Evolutionary conservation across 2,888 invertebrate genomes (phyloP), one percentile per base, ranked within the genome.

Genomic region (Drosophila ezoana): DNA sequence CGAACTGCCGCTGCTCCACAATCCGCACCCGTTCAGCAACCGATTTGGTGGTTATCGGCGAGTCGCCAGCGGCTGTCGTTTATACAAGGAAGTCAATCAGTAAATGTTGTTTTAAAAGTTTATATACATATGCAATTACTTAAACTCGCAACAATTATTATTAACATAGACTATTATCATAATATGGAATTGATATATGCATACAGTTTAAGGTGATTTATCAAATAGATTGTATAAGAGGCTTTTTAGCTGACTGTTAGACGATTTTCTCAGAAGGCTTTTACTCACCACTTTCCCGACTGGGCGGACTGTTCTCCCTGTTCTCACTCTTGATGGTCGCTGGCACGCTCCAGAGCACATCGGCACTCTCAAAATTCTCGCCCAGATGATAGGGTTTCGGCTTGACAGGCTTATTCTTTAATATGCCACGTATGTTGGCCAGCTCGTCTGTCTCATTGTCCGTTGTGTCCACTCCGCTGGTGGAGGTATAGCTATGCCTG

Each of bases 321-420:
- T 20, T 20, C 4, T 73, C 78, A 10, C 93, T 93, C 51, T 92
- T 92, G 56, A 94, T 54, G 2, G 68, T 43, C 9, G 76, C 81
- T 41, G 93, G 93, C 6, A 94, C 92, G 14, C 93, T 94, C 94
- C 94, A 94, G 35, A 93, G 69, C 4, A 89, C 92, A 62, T 92
- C 92, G 9, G 91, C 80, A 41, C 85, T 91, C 65, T 93, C 93
- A 87, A 94, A 93, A 91, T 95, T 94, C 90, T 95, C 95, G 54
- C 95, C 95, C 83, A 96, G 93, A 90, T 95, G 95, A 93, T 95
- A 96, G 80, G 95, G 95, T 91, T 94, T 95, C 86, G 95, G 95
- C 90, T 95, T 95, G 43, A 95, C 93, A 51, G 95, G 95, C 92
- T 95, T 95, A 87, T 95, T 95, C 92, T 95, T 96, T 86, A 95